These are phyloP conservation scores for Listronotus bonariensis DNA, from an alignment of 1,140 invertebrate genomes.

Conservation along the genomic window DNA sequence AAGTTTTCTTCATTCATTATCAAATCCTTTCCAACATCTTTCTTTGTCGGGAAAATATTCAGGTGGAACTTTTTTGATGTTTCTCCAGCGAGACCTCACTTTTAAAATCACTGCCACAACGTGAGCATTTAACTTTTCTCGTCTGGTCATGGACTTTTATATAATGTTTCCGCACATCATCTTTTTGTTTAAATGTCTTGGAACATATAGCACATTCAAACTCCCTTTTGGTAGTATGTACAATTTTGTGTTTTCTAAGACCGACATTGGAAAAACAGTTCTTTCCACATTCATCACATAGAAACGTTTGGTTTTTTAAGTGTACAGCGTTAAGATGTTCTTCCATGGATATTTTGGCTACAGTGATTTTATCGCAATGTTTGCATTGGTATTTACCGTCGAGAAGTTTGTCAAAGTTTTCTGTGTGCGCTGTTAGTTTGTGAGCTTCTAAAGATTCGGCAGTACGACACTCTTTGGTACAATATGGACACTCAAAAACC, in stretches of 20 bases:
- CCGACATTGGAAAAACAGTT: slow-evolving; percentile 9
- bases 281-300: slow-evolving; percentile 20
- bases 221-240: background rate
- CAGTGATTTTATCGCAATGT: slow-evolving; percentile 24
- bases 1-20: no score
- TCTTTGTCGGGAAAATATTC: background rate
- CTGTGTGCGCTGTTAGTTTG: slow-evolving; percentile 18
- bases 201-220: slow-evolving; percentile 66
- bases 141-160: slow-evolving; percentile 9
- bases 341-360: slow-evolving; percentile 11
- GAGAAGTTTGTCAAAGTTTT: slow-evolving; percentile 21
- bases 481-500: slow-evolving; percentile 19
- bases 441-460: slow-evolving; percentile 22
- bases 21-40: no score
- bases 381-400: slow-evolving; percentile 21
- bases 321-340: slow-evolving; percentile 23
- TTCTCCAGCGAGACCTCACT: background rate
- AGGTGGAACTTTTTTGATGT: background rate
- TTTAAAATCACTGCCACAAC: slow-evolving; percentile 4
- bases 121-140: background rate
- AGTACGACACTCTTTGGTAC: slow-evolving; percentile 26
- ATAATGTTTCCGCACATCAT: slow-evolving; percentile 28
- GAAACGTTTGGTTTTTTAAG: slow-evolving; percentile 1
- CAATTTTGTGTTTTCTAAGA: slow-evolving; percentile 18
- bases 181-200: slow-evolving; percentile 60